phyloP scores from a whole-genome alignment of 2,113 vertebrate species.

The Caranx ignobilis region DNA sequence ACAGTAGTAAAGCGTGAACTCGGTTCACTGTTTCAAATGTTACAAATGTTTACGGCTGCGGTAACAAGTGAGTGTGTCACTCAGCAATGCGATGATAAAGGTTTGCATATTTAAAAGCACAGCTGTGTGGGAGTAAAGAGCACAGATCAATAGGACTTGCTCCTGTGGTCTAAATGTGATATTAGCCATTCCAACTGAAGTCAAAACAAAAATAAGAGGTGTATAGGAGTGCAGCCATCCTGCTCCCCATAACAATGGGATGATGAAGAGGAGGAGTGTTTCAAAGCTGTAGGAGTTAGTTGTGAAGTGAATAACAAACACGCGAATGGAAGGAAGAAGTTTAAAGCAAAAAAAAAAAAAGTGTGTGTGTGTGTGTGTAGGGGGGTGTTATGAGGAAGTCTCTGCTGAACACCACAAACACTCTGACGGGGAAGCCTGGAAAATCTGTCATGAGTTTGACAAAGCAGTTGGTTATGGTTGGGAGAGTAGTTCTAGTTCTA shows the following conservation, averaged over 20 bases:
- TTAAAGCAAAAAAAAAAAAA: conserved; percentile 18
- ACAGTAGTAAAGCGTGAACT: neutral
- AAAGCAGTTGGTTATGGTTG: conserved; percentile 45
- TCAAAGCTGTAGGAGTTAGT: conserved; percentile 59
- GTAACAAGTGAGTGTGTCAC: conserved; percentile 13
- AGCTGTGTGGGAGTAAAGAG: conserved; percentile 39
- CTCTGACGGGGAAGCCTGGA: conserved; percentile 34
- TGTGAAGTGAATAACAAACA: conserved; percentile 70
- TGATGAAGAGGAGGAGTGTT: conserved; percentile 61
- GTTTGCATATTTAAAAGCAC: conserved; percentile 39
- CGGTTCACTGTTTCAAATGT: conserved; percentile 18
- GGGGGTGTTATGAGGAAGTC: conserved; percentile 28
- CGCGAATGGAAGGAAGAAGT: conserved; percentile 36
- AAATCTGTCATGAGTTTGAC: conserved; percentile 47
- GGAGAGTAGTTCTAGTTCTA: conserved; percentile 20
- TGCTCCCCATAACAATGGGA: conserved; percentile 72
- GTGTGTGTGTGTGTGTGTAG: neutral
- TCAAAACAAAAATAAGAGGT: conserved; percentile 56
- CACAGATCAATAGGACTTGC: conserved; percentile 24
- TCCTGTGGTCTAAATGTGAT: conserved; percentile 57
- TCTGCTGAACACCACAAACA: conserved; percentile 51
- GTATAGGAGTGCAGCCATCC: conserved; percentile 32
- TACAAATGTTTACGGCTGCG: conserved; percentile 27
- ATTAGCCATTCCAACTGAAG: conserved; percentile 67
- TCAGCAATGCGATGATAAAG: neutral